Conservation (phyloP, 2,888 invertebrate species). For the Xanthorhoe spadicearia region DNA sequence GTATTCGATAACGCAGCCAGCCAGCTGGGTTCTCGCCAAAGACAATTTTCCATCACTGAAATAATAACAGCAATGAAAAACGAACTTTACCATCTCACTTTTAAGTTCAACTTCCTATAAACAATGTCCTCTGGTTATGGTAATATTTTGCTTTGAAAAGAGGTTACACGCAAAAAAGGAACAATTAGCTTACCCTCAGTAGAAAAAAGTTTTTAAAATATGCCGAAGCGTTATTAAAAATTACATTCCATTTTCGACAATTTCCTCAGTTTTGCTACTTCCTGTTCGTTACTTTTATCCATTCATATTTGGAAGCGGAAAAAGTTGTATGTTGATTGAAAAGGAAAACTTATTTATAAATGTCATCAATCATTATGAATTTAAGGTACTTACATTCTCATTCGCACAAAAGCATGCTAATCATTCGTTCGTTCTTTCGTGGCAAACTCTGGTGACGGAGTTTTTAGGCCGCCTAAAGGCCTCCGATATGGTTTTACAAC, state of each 20-base stretch:
- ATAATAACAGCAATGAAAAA: not conserved
- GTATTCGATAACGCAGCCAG: slow-evolving; percentile 16
- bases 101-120: not conserved
- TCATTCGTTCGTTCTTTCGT: too few species aligned
- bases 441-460: too few species aligned
- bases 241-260: not conserved
- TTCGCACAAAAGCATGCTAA: too few species aligned
- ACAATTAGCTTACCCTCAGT: not conserved
- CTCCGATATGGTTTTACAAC: too few species aligned
- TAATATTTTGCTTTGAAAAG: not conserved
- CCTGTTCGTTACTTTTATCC: slow-evolving; percentile 1
- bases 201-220: slow-evolving; percentile 3
- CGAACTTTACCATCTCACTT: not conserved
- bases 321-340: not conserved
- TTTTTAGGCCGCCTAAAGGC: too few species aligned
- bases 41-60: not conserved
- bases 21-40: slow-evolving; percentile 22
- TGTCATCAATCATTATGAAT: too few species aligned
- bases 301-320: not conserved
- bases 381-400: too few species aligned
- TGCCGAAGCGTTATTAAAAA: not conserved
- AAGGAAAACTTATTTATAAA: too few species aligned
- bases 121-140: not conserved
- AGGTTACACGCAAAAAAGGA: not conserved
- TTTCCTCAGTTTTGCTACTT: not conserved